A percentile compares a stretch with the other conserved stretches of the same genome.
Conservation (phyloP, 2,888 invertebrate species). For the Auanema sp. region DNA sequence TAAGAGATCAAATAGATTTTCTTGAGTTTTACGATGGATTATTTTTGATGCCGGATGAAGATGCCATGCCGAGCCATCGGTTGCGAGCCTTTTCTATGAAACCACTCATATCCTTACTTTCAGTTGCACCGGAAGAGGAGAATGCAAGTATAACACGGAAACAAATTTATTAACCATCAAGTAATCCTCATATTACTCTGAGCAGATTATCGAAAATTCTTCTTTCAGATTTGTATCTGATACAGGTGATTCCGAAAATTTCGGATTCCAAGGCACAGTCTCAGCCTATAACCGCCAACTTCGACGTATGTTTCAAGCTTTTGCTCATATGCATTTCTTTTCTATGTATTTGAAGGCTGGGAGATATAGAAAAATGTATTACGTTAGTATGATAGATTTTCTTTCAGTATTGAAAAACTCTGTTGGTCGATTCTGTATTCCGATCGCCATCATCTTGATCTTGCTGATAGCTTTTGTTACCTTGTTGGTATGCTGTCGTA, state of each 20-base stretch:
- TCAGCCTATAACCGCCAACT: slow-evolving; percentile 21
- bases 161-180: slow-evolving; percentile 25
- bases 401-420: slow-evolving; percentile 17
- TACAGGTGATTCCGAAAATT: slow-evolving; percentile 24
- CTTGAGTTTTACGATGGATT: slow-evolving; percentile 30
- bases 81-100: slow-evolving; percentile 4
- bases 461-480: slow-evolving; percentile 10
- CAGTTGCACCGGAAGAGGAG: slow-evolving; percentile 25
- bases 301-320: slow-evolving; percentile 13
- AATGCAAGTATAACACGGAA: slow-evolving; percentile 23
- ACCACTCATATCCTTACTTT: not conserved
- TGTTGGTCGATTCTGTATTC: slow-evolving; percentile 7
- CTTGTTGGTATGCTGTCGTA: slow-evolving; percentile 7
- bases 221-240: slow-evolving; percentile 25
- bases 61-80: slow-evolving; percentile 17
- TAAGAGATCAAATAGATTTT: slow-evolving; percentile 28
- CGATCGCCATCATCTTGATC: slow-evolving; percentile 1
- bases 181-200: not conserved
- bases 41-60: slow-evolving; percentile 16
- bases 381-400: not conserved
- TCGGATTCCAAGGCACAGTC: slow-evolving; percentile 36
- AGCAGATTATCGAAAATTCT: not conserved
- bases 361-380: too few relatives aligned
- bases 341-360: too few relatives aligned
- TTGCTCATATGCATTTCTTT: too few relatives aligned